These are phyloP conservation scores for Anoncus sp. DNA, from an alignment of 2,888 invertebrate species.

Conservation along the genomic window DNA sequence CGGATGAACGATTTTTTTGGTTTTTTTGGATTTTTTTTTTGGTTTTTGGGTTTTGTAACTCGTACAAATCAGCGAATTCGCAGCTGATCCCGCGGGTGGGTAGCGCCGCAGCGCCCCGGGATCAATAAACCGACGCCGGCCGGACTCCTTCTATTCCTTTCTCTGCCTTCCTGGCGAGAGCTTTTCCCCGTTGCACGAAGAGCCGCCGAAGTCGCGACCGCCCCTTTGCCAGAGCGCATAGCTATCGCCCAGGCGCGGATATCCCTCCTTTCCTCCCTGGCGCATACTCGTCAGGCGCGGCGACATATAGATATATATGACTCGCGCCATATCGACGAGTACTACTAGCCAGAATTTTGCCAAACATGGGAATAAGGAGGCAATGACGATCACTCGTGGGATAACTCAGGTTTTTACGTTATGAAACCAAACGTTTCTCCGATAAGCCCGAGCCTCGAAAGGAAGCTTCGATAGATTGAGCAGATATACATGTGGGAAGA, in stretches of 20 bases:
- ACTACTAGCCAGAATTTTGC: not conserved
- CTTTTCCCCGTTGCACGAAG: conserved; percentile 70
- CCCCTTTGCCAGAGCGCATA: conserved; percentile 66
- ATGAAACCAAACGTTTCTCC: not conserved
- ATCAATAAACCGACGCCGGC: conserved; percentile 82
- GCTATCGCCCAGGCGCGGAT: conserved; percentile 47
- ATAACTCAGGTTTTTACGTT: not conserved
- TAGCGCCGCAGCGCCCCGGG: conserved; percentile 83
- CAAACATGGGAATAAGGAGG: no score
- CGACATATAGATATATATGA: not conserved
- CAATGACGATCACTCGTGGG: conserved; percentile 7
- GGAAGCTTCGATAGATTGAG: no score
- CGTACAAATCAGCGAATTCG: conserved; percentile 63
- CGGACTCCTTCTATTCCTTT: conserved; percentile 80
- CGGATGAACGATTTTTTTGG: conserved; percentile 7
- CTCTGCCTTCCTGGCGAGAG: conserved; percentile 75
- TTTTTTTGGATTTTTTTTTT: not conserved
- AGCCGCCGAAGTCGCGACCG: conserved; percentile 74
- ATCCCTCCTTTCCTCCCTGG: conserved; percentile 25
- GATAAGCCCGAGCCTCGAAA: no score
- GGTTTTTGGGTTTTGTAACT: no score
- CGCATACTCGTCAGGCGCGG: conserved; percentile 21
- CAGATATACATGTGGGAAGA: no score
- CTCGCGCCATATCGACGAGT: conserved; percentile 43
- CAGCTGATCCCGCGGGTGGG: conserved; percentile 81